phyloP scores from a whole-genome alignment of 2,888 invertebrate genomes.

The Rhyacophila evoluta region DNA sequence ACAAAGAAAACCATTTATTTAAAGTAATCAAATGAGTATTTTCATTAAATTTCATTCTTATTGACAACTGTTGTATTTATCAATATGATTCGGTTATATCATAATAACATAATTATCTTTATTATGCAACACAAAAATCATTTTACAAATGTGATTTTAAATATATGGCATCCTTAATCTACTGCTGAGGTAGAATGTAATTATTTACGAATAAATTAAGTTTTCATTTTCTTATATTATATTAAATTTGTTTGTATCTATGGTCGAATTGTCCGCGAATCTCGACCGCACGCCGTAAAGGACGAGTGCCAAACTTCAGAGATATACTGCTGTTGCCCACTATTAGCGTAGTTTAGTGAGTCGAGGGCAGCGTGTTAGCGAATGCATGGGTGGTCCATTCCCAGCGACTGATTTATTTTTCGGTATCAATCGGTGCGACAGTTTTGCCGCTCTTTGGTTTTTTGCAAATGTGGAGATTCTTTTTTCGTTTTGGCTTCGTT shows the following conservation, averaged over 20 bases:
- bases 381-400: slow-evolving; percentile 12
- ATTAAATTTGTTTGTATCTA: background rate
- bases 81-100: too few species aligned
- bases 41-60: too few species aligned
- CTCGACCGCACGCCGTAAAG: background rate
- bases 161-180: too few species aligned
- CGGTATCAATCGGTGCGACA: slow-evolving; percentile 19
- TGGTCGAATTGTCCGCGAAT: background rate
- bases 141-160: too few species aligned
- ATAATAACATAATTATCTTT: too few species aligned
- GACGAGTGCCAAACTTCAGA: background rate
- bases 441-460: slow-evolving; percentile 9
- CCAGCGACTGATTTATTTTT: background rate
- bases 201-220: too few species aligned
- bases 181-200: too few species aligned
- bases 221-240: too few species aligned
- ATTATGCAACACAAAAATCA: too few species aligned
- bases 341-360: slow-evolving; percentile 23
- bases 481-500: background rate
- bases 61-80: too few species aligned
- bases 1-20: too few species aligned
- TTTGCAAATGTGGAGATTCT: background rate
- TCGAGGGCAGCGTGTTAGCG: background rate
- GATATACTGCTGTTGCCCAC: background rate
- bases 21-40: too few species aligned